Evolutionary conservation across 2,797 vertebrate genomes (phyloP).

Genomic region (Linurgus olivaceus): DNA sequence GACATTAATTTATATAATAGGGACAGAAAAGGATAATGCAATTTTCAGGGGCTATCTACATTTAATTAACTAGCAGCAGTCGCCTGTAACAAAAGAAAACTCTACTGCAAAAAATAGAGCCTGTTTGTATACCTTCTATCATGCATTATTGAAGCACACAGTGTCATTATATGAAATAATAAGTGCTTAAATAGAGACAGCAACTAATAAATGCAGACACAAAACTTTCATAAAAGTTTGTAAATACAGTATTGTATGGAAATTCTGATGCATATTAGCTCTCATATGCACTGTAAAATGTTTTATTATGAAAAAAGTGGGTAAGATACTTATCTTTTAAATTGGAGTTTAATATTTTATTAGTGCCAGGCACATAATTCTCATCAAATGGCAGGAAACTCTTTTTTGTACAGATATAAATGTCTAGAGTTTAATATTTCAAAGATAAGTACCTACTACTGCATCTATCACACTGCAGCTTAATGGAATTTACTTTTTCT

Average conservation of each 20-base stretch:
- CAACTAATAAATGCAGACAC: constrained; percentile 65
- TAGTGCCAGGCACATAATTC: constrained; percentile 85
- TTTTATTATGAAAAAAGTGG: constrained; percentile 86
- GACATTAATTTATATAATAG: constrained; percentile 82
- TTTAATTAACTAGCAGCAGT: constrained; percentile 76
- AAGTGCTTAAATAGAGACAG: constrained; percentile 59
- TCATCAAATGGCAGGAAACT: constrained; percentile 85
- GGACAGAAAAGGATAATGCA: constrained; percentile 71
- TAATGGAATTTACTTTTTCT: constrained; percentile 84
- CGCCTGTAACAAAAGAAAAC: constrained; percentile 65
- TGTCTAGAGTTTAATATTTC: constrained; percentile 86
- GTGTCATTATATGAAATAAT: constrained; percentile 70
- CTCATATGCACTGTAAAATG: constrained; percentile 78
- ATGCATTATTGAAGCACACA: constrained; percentile 73
- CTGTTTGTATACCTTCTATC: constrained; percentile 67
- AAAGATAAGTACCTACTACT: constrained; percentile 81
- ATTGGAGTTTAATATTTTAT: constrained; percentile 92
- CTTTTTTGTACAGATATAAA: constrained; percentile 84
- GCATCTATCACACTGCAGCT: constrained; percentile 77
- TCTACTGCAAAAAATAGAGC: constrained; percentile 49
- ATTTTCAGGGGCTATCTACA: constrained; percentile 72
- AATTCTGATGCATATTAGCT: constrained; percentile 78
- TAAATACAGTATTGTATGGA: constrained; percentile 85
- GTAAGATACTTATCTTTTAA: constrained; percentile 88
- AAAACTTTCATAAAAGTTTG: constrained; percentile 82